Evolutionary conservation across 1,140 invertebrate genomes (phyloP).

Genomic region (Trachymyrmex septentrionalis): DNA sequence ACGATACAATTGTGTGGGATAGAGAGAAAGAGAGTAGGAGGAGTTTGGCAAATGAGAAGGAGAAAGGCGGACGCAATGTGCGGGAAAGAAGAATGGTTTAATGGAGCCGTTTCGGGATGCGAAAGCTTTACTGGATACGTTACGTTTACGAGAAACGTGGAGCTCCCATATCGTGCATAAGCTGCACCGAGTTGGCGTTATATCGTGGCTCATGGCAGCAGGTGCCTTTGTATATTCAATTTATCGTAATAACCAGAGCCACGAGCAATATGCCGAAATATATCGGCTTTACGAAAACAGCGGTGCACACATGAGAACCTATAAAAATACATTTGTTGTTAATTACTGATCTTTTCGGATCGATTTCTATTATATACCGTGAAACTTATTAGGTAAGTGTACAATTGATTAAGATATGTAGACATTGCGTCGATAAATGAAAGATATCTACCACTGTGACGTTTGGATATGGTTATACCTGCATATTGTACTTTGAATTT

Average conservation of each 20-base stretch:
- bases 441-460: background rate
- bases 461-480: background rate
- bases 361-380: no score
- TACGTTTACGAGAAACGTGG: conserved; percentile 48
- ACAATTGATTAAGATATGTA: background rate
- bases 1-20: background rate
- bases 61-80: background rate
- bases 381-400: background rate
- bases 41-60: background rate
- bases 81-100: conserved; percentile 60
- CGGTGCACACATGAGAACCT: background rate
- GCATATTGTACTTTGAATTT: background rate
- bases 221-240: conserved; percentile 74
- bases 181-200: conserved; percentile 36
- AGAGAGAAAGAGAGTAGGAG: background rate
- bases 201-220: conserved; percentile 49
- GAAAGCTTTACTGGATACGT: conserved; percentile 24
- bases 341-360: conserved; percentile 1
- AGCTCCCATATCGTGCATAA: conserved; percentile 71
- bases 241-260: conserved; percentile 68
- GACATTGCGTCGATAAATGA: background rate
- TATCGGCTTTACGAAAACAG: conserved; percentile 34
- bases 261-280: conserved; percentile 60
- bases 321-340: conserved; percentile 61
- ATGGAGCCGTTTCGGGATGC: conserved; percentile 52